Base-by-base conservation (phyloP, 2,888 invertebrate species). In the Sesia bembeciformis region DNA sequence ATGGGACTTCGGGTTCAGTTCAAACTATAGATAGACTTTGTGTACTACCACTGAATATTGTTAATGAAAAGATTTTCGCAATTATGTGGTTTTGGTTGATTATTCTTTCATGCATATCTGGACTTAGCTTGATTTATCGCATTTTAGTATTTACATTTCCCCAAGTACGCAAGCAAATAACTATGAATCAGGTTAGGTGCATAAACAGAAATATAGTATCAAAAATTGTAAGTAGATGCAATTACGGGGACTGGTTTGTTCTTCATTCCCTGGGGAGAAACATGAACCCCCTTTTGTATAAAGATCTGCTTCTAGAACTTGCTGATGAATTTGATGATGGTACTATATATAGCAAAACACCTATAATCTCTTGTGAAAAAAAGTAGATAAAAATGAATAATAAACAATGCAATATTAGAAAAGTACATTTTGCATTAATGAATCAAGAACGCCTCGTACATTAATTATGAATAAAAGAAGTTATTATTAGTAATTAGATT, bases 21-120 rank as follows among this genome's bases (percentile, higher is more conserved):
- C 90, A 93, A 64, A 68, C 76, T 0, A 84, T 85, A 58, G 94
- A 94, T 66, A 90, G 92, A 0, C 84, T 95, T 0, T 96, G 96
- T 64, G 90, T 95, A n/a, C 81, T 96, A 7, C 93, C 95, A 0
- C 68, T 95, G 5, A 96, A 96, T 68, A 93, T 94, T 60, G 91
- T 96, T 50, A 95, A 96, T 70, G 95, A 95, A 70, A 96, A 95
- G 73, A 91, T 95, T 61, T 95, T 94, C 66, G 87, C 93, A 1
- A 91, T 95, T 52, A 77, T 95, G 0, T 95, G 94, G 94, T 91
- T 93, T 71, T 95, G 96, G 94, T 89, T 95, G 7, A 84, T 93
- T 39, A 74, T 93, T 51, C 85, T 96, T 53, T 84, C 93, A 1
- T 68, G 92, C 3, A 63, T 94, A 23, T 92, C 94, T 0, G 84